Evolutionary conservation across 2,113 vertebrate species (phyloP), one percentile per base, ranked within the genome.

Genomic region (Copsychus sechellarum): DNA sequence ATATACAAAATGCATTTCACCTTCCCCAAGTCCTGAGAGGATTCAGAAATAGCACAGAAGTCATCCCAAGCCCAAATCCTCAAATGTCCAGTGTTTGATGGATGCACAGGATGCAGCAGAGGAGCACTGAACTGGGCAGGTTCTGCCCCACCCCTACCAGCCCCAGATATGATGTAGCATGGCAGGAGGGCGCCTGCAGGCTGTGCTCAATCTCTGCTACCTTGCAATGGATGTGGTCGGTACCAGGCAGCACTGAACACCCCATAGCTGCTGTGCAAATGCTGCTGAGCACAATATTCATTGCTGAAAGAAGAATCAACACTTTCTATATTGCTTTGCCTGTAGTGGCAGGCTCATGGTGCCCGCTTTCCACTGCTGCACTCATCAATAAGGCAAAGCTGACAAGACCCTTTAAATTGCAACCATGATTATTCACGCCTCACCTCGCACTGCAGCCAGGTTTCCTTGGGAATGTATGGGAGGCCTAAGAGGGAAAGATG

Each of bases 211-310:
- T 36, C 70, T 87, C 84, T 85, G 43, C 43, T 40, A 22, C 65
- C 16, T 76, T 4, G 0, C 48, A 26, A 48, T 1, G 25, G 65
- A 34, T 51, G 34, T 3, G 1, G 38, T 42, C 3, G 0, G 60
- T 42, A 74, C 34, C 60, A 51, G 15, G 18, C 77, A 62, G 47
- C 21, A 14, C 36, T 36, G 20, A 84, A 64, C 72, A 53, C 5
- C 48, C 36, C 48, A 33, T 6, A 43, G 78, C 42, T 79, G 53
- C 57, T 57, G n/a, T 53, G 62, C 45, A 89, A 93, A 64, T 3
- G 33, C 26, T 74, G 61, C 61, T 78, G 58, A 72, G 73, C 33
- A 50, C 61, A 69, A 43, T 4, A 1, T n/a, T 48, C 15, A 24
- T 4, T 31, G 43, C 57, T 76, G 70, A 65, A 72, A 86, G 50